Conservation (phyloP, 2,113 vertebrate species). For the Brienomyrus brachyistius region DNA sequence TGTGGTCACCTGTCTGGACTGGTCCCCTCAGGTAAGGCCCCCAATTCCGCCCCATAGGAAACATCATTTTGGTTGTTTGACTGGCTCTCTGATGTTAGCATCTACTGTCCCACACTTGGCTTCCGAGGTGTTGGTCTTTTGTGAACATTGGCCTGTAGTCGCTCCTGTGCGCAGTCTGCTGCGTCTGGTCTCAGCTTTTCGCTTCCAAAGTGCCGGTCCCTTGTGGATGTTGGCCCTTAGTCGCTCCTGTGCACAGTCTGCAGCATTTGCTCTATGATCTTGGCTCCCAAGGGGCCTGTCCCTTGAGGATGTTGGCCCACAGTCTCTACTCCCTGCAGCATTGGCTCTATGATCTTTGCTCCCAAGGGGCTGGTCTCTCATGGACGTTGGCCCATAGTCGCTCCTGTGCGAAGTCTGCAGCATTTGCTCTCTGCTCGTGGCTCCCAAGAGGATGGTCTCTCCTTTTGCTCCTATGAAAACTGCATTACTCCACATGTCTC, state of each 20-base stretch:
- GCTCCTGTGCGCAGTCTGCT: background rate
- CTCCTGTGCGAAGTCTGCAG: background rate
- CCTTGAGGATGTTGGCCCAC: background rate
- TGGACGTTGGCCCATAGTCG: too few species aligned
- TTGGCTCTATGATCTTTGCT: background rate
- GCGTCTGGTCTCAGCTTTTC: background rate
- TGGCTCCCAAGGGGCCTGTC: background rate
- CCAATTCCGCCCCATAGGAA: background rate
- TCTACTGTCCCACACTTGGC: background rate
- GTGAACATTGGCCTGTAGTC: background rate
- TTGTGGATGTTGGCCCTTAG: background rate
- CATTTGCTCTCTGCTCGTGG: background rate
- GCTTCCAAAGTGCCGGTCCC: background rate
- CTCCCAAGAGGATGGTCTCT: background rate
- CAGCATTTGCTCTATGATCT: background rate
- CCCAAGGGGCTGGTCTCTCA: background rate
- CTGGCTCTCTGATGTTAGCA: background rate
- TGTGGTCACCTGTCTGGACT: constrained; percentile 95
- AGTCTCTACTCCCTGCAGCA: too few species aligned
- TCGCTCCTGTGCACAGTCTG: background rate
- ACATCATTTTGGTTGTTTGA: background rate
- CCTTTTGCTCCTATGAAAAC: background rate
- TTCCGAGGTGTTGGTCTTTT: background rate
- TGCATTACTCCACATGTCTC: background rate
- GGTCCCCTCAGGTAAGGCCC: constrained; percentile 88